A percentile compares a stretch with the other conserved stretches of the same genome.
Evolutionary conservation across 2,888 invertebrate genomes (phyloP).

Genomic region (Archips crataeganus): DNA sequence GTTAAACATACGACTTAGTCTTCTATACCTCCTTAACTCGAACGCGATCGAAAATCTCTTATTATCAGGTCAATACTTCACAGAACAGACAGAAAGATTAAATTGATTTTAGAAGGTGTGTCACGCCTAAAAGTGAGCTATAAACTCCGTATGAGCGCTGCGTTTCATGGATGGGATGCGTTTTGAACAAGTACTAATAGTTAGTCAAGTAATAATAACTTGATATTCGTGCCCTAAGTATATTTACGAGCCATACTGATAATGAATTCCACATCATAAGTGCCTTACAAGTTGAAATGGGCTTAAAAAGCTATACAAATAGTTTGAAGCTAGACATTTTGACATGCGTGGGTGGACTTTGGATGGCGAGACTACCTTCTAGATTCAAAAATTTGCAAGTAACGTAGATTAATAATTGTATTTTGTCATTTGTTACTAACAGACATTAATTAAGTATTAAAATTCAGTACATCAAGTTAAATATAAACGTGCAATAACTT

Average conservation of each 20-base stretch:
- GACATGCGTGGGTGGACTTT: constrained; percentile 4
- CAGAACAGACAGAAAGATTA: not conserved
- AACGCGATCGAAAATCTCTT: not conserved
- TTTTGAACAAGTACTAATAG: not conserved
- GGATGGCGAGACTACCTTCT: constrained; percentile 1
- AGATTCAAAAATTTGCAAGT: constrained; percentile 17
- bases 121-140: not conserved
- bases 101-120: not conserved
- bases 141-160: not conserved
- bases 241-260: not conserved
- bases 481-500: not conserved
- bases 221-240: not conserved
- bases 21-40: not conserved
- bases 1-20: constrained; percentile 5
- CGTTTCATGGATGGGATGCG: not conserved
- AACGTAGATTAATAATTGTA: constrained; percentile 10
- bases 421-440: not conserved
- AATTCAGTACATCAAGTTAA: not conserved
- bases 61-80: not conserved
- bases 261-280: not conserved
- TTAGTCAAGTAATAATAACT: not conserved
- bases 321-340: not conserved
- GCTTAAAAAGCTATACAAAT: not conserved
- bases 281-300: not conserved
- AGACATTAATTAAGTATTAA: not conserved